Evolutionary conservation across 2,113 vertebrate species (phyloP), one percentile per base, ranked within the genome.

Genomic region (Sapayoa aenigma): DNA sequence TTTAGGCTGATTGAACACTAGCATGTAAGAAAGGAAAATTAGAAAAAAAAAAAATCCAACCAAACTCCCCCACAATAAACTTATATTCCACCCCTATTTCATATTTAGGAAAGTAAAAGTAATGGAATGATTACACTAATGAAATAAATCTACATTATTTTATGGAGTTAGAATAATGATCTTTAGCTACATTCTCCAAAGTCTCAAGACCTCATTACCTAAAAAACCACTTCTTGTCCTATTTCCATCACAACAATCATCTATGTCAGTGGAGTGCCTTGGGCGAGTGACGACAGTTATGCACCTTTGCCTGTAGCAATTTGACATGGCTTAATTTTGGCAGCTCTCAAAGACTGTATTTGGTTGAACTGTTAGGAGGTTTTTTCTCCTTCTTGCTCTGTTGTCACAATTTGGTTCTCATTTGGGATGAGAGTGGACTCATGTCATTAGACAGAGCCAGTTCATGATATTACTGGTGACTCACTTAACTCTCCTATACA

Each of bases 181-280:
- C 37, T 87, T 89, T 50, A 84, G 33, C 42, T 58, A 80, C 4
- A n/a, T 23, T 9, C n/a, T 93, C 77, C 59, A 82, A 84, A 63
- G 30, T 52, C 41, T 41, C 3, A 7, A 58, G 66, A 87, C 50
- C n/a, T 93, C 67, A 44, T 87, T 83, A 87, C 28, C 35, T 82
- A 63, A 81, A 66, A 72, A 60, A 63, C 1, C 1, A 59, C 27
- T 65, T 90, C 37, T 47, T 74, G 60, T 50, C 56, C 63, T 60
- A 84, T 67, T 95, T 94, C 25, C 25, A 31, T 59, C 52, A 72
- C 44, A 69, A 63, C 41, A 47, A n/a, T 33, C 50, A 30, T 13
- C 6, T 5, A 35, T 1, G 0, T 69, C 50, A 72, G 33, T 25
- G 44, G 2, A 2, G 42, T 0, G 0, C 9, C n/a, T 67, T 55